A percentile compares a stretch with the other conserved stretches of the same genome.
Conservation (phyloP, 1,140 invertebrate species). For the Anoplolepis gracilipes region DNA sequence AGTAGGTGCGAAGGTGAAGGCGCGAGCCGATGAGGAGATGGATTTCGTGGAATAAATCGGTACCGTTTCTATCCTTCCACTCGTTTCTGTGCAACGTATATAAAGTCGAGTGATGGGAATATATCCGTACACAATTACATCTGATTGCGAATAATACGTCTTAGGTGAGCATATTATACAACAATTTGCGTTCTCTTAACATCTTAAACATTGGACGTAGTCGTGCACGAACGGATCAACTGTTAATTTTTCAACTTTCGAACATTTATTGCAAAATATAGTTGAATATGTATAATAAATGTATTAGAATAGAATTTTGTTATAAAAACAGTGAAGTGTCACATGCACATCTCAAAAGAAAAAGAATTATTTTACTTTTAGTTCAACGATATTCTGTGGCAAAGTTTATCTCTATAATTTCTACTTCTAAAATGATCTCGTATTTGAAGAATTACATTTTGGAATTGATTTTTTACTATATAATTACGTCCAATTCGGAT, state of each 20-base stretch:
- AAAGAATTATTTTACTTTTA: not conserved
- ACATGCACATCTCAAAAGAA: not conserved
- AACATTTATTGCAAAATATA: no score
- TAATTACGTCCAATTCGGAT: not conserved
- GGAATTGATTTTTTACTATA: not conserved
- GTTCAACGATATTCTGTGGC: not conserved
- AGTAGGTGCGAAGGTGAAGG: slow-evolving; percentile 56
- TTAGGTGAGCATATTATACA: slow-evolving; percentile 55
- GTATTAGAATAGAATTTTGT: not conserved
- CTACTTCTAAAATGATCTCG: no score
- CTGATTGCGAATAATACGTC: slow-evolving; percentile 44
- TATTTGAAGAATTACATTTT: slow-evolving; percentile 7
- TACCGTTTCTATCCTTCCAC: slow-evolving; percentile 37
- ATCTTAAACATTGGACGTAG: not conserved
- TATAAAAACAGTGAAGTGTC: no score
- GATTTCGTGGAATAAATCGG: slow-evolving; percentile 35
- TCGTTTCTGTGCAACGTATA: slow-evolving; percentile 42
- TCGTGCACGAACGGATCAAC: not conserved
- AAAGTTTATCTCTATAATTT: not conserved
- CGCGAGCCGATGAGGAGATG: not conserved
- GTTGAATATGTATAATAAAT: not conserved
- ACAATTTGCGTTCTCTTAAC: not conserved
- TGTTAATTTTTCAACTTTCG: not conserved
- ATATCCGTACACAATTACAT: slow-evolving; percentile 44
- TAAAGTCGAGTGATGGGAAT: slow-evolving; percentile 35